Base-by-base conservation (phyloP, 1,140 invertebrate species). In the Agrilus planipennis region DNA sequence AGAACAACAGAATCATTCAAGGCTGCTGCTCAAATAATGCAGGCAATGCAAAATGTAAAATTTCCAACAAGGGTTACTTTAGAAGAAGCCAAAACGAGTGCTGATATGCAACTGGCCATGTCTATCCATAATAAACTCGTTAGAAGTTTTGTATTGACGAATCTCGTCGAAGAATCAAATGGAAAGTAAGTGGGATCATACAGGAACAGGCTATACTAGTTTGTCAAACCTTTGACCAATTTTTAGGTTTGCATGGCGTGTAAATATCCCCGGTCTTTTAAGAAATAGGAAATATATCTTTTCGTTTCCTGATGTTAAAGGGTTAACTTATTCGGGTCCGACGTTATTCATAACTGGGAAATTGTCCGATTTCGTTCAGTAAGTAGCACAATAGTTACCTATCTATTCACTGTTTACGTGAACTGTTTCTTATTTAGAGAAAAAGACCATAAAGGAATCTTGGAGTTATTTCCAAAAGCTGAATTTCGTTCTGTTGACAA, bases 401-500 rank as follows among this genome's bases (percentile, higher is more conserved):
- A n/a, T n/a, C n/a, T n/a, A n/a, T n/a, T n/a, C 7, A 9, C 12
- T 12, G 23, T 12, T 27, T 9, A 27, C 23, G 23, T 27, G 23
- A 12, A 7, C 23, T 27, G 7, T 7, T 27, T 27, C 7, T 12
- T 9, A 27, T 32, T 32, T 7, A 32, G 7, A 14, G 14, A 32
- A 32, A 7, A 7, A 6, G 30, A 32, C 15, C 30, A 32, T 32
- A 10, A 17, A 17, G 7, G 14, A 32, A 32, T 32, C 7, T 32
- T 32, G 7, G 14, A 32, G 30, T 32, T 32, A 10, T 32, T 32
- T 16, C 30, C 30, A 7, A 32, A 32, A 7, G 30, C 30, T 7
- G 14, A 32, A 17, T 7, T 32, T 10, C 30, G 14, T 9, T n/a
- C 7, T 7, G 14, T 32, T 4, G 11, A 16, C 9, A 18, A 19